Conservation (phyloP, 2,113 vertebrate species). For the Mustela lutreola region DNA sequence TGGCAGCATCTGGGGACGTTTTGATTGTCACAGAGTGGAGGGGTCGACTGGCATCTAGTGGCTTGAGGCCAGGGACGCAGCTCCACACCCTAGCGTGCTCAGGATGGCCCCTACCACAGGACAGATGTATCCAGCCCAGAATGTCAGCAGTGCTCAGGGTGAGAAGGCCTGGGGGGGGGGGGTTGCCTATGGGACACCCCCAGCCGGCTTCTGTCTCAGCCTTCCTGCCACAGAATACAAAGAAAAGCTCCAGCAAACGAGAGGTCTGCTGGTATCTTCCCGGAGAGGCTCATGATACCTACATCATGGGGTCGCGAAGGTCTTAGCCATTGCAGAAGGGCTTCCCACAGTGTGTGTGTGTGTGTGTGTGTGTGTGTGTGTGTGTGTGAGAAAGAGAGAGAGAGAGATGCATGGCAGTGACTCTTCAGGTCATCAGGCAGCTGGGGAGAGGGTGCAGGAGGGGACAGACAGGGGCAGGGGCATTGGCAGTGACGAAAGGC, state of each 20-base stretch:
- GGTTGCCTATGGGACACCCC: background rate
- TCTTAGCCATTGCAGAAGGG: background rate
- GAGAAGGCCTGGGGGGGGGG: background rate
- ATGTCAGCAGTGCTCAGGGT: background rate
- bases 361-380: too few species aligned
- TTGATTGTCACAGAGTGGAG: rapidly evolving
- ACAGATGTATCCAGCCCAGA: background rate
- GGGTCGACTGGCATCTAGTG: background rate
- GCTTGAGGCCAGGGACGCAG: background rate
- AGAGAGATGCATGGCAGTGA: rapidly evolving
- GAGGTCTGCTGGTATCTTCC: background rate
- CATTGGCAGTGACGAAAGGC: background rate
- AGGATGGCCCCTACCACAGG: background rate
- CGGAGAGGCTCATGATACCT: background rate
- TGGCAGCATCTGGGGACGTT: background rate
- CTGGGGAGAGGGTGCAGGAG: rapidly evolving
- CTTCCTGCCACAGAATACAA: background rate
- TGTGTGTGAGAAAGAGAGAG: too few species aligned
- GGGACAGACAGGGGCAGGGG: background rate
- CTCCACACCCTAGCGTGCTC: background rate
- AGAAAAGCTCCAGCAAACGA: background rate
- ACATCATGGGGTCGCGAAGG: background rate
- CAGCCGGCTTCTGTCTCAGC: background rate
- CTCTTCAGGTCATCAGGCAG: background rate
- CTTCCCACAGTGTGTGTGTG: rapidly evolving